These are phyloP conservation scores for Merluccius polli DNA, from an alignment of 2,797 vertebrate species.

Conservation along the genomic window DNA sequence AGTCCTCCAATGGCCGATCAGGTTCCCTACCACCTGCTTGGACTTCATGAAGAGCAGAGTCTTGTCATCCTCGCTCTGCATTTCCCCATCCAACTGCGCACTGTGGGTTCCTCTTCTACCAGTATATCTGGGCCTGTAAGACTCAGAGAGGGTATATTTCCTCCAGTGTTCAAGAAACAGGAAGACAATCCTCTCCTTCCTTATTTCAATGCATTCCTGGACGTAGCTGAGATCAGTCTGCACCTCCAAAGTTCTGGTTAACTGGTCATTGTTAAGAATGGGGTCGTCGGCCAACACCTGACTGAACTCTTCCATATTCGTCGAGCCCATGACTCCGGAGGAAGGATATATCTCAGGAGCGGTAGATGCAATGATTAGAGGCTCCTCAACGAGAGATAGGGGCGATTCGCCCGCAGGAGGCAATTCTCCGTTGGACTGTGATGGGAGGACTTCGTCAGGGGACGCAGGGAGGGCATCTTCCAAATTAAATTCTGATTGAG, in stretches of 20 bases:
- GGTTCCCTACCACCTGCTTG: conserved; percentile 81
- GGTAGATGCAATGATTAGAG: conserved; percentile 54
- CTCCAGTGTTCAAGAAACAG: conserved; percentile 95
- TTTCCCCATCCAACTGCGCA: conserved; percentile 42
- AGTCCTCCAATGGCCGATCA: conserved; percentile 88
- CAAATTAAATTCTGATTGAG: conserved; percentile 68
- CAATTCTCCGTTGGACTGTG: conserved; percentile 44
- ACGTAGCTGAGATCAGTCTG: conserved; percentile 78
- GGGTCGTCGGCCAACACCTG: conserved; percentile 60
- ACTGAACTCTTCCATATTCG: conserved; percentile 61
- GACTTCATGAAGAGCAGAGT: conserved; percentile 82
- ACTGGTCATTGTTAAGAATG: conserved; percentile 67
- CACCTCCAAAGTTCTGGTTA: conserved; percentile 73
- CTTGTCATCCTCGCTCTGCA: conserved; percentile 77
- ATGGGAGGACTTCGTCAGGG: conserved; percentile 37
- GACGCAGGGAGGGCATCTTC: conserved; percentile 70
- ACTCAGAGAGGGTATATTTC: conserved; percentile 79
- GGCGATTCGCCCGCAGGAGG: conserved; percentile 21
- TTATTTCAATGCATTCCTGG: conserved; percentile 81
- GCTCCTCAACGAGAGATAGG: conserved; percentile 63
- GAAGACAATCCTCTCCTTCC: conserved; percentile 88
- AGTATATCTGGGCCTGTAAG: conserved; percentile 63
- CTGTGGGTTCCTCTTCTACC: conserved; percentile 50
- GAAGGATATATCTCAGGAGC: conserved; percentile 53
- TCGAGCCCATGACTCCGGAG: conserved; percentile 50